A percentile compares a stretch with the other conserved stretches of the same genome.
phyloP scores from a whole-genome alignment of 2,888 invertebrate genomes.

The Pycnomerus fuliginosus region DNA sequence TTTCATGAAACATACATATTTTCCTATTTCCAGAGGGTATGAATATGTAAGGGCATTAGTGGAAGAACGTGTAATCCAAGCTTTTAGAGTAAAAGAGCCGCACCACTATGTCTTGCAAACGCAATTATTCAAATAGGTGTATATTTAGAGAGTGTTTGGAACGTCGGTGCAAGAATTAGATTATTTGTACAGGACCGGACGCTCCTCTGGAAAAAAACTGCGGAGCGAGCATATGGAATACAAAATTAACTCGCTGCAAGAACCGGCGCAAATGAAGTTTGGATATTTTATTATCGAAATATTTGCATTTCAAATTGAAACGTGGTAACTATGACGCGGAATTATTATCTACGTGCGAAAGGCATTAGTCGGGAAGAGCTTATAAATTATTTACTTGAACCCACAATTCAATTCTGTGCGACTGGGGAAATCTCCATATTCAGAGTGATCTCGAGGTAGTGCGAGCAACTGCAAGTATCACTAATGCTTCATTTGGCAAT shows the following conservation, averaged over 20 bases:
- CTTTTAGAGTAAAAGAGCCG: slow-evolving; percentile 34
- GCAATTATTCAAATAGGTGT: slow-evolving; percentile 36
- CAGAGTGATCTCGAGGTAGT: too few species aligned
- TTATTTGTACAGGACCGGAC: slow-evolving; percentile 14
- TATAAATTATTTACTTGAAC: too few species aligned
- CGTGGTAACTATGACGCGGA: too few species aligned
- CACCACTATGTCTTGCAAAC: slow-evolving; percentile 33
- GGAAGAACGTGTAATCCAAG: slow-evolving; percentile 38
- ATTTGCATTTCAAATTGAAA: slow-evolving; percentile 20
- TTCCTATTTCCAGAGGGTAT: slow-evolving; percentile 23
- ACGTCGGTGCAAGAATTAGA: slow-evolving; percentile 15
- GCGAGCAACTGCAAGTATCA: too few species aligned
- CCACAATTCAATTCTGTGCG: too few species aligned
- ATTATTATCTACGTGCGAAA: too few species aligned
- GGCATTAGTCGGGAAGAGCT: too few species aligned
- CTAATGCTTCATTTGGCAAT: too few species aligned
- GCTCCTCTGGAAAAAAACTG: slow-evolving; percentile 10
- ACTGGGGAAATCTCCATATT: too few species aligned
- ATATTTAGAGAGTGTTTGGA: slow-evolving; percentile 30
- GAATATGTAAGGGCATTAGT: slow-evolving; percentile 38
- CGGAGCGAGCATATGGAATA: slow-evolving; percentile 3
- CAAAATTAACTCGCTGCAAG: slow-evolving; percentile 1
- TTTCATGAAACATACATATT: slow-evolving; percentile 8
- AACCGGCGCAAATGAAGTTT: slow-evolving; percentile 4
- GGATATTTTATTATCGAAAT: slow-evolving; percentile 2